Evolutionary conservation across 2,113 vertebrate species (phyloP).

Genomic region (Nymphicus hollandicus): DNA sequence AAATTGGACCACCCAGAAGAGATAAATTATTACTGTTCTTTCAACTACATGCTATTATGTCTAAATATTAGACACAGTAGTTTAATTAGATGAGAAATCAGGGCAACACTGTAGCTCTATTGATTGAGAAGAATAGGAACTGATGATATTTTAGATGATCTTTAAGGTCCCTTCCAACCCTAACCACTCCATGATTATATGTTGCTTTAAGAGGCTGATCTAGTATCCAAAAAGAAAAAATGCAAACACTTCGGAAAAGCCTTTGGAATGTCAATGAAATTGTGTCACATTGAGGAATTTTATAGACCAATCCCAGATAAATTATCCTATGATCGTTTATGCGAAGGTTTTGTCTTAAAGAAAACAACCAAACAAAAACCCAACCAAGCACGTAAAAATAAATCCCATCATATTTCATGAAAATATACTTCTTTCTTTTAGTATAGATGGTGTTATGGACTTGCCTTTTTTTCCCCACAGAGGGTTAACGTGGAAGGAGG

Average conservation of each 20-base stretch:
- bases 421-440: background rate
- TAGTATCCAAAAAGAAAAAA: background rate
- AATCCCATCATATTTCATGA: background rate
- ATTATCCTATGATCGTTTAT: background rate
- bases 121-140: background rate
- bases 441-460: background rate
- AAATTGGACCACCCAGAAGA: background rate
- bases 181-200: background rate
- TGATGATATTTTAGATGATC: background rate
- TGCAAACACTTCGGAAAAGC: background rate
- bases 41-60: background rate
- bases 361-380: background rate
- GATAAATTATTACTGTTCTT: background rate
- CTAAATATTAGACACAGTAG: background rate
- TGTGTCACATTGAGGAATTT: background rate
- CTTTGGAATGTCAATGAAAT: background rate
- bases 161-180: background rate
- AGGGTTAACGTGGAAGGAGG: background rate
- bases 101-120: background rate
- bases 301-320: background rate
- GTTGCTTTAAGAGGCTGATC: background rate
- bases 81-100: conserved; percentile 19
- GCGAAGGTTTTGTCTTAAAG: background rate
- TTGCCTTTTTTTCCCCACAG: background rate
- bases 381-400: background rate